Percentiles rank a stretch among this genome's conserved stretches.
Conservation (phyloP, 30 jellyfish, hydroid and myxozoan genomes). For the Aurelia sp. region DNA sequence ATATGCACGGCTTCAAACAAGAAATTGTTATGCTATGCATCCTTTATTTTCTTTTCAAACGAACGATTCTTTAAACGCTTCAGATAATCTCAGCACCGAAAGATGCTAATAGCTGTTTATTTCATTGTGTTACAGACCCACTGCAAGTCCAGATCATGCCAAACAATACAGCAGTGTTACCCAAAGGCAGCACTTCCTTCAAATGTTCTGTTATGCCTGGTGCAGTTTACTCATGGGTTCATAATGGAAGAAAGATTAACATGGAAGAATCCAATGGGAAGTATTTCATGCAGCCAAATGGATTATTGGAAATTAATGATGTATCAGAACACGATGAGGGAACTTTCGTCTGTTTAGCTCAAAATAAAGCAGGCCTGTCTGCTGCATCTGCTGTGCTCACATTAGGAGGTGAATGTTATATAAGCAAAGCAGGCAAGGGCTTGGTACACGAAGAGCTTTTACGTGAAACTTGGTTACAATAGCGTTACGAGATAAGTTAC, state of each 20-base stretch:
- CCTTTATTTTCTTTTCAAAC: too few species aligned
- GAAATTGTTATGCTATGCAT: too few species aligned
- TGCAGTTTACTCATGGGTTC: slow-evolving; percentile 82
- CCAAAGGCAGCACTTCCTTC: slow-evolving; percentile 46
- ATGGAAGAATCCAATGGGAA: slow-evolving; percentile 5
- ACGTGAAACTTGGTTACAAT: too few species aligned
- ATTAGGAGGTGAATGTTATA: slow-evolving; percentile 65
- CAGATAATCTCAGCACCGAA: too few species aligned
- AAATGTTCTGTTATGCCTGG: slow-evolving; percentile 71
- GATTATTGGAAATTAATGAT: slow-evolving; percentile 43
- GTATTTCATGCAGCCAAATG: slow-evolving; percentile 58
- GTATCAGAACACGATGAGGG: slow-evolving; percentile 61
- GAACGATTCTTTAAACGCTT: too few species aligned
- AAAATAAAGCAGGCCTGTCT: slow-evolving; percentile 51
- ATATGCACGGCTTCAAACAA: too few species aligned
- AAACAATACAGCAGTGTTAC: neutral
- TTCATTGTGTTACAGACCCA: slow-evolving; percentile 34
- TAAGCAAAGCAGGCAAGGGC: too few species aligned
- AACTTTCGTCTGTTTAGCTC: slow-evolving; percentile 68
- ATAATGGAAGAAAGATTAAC: slow-evolving; percentile 68
- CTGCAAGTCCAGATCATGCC: slow-evolving; percentile 61
- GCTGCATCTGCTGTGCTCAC: slow-evolving; percentile 64
- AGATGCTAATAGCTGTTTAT: neutral
- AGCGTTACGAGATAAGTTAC: too few species aligned
- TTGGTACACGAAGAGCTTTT: too few species aligned